Percentiles rank a stretch among this genome's conserved stretches.
phyloP scores from a whole-genome alignment of 30 jellyfish, hydroid and myxozoan genomes.

The Aurelia sp. region DNA sequence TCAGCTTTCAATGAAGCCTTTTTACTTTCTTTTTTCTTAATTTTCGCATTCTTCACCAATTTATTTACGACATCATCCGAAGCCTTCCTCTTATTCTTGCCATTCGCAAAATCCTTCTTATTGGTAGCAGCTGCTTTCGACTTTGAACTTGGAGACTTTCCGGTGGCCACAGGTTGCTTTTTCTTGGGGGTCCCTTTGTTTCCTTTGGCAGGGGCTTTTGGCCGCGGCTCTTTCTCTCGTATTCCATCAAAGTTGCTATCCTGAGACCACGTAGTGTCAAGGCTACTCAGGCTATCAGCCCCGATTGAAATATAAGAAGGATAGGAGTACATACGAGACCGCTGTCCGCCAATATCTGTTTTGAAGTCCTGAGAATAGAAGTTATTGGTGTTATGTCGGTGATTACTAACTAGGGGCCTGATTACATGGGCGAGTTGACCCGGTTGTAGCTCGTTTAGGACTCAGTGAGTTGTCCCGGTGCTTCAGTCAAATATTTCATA shows the following conservation, averaged over 20 bases:
- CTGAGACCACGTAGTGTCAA: slow-evolving; percentile 66
- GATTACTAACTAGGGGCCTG: too few relatives aligned
- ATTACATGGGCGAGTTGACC: too few relatives aligned
- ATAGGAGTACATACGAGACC: slow-evolving; percentile 44
- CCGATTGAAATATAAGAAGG: slow-evolving; percentile 74
- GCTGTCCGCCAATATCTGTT: slow-evolving; percentile 22
- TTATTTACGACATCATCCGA: not conserved
- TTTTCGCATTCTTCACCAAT: slow-evolving; percentile 43
- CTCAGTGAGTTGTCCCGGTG: too few relatives aligned
- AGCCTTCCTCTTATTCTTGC: slow-evolving; percentile 33
- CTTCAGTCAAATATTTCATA: too few relatives aligned
- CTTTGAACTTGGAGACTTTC: not conserved
- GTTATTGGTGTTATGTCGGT: too few relatives aligned
- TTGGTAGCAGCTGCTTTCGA: not conserved
- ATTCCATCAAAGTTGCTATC: not conserved
- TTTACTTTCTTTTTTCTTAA: slow-evolving; percentile 34
- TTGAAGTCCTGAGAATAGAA: slow-evolving; percentile 50
- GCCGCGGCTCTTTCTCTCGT: not conserved
- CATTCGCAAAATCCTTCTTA: slow-evolving; percentile 12
- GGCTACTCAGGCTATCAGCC: slow-evolving; percentile 38
- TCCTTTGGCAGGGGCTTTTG: slow-evolving; percentile 11
- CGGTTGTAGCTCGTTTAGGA: too few relatives aligned
- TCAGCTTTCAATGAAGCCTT: slow-evolving; percentile 2
- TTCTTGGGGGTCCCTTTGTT: slow-evolving; percentile 30
- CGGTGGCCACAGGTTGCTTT: not conserved